These are phyloP conservation scores for Synanthedon formicaeformis DNA, from an alignment of 2,888 invertebrate genomes.

Conservation along the genomic window DNA sequence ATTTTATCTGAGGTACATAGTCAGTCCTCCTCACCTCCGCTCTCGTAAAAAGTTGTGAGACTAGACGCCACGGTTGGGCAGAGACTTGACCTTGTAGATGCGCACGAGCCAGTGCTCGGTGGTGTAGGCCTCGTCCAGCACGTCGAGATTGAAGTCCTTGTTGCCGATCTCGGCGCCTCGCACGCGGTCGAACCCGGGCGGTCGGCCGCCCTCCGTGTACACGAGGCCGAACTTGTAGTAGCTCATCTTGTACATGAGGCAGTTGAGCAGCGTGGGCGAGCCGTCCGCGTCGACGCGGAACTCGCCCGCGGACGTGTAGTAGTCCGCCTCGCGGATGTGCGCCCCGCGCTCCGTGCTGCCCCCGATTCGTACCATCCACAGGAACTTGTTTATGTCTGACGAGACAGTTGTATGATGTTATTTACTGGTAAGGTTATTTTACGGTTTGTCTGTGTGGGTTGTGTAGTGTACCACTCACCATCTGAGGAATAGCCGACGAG, in stretches of 20 bases:
- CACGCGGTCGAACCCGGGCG: conserved; percentile 96
- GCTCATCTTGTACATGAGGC: conserved; percentile 99
- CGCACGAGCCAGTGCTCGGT: conserved; percentile 99
- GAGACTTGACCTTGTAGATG: conserved; percentile 96
- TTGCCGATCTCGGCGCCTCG: conserved; percentile 98
- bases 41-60: background rate
- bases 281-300: conserved; percentile 97
- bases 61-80: conserved; percentile 88
- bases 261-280: conserved; percentile 91
- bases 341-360: conserved; percentile 95
- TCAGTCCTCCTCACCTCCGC: no score
- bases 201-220: conserved; percentile 95
- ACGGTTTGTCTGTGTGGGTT: no score
- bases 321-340: conserved; percentile 96
- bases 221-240: conserved; percentile 98
- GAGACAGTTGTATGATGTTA: background rate
- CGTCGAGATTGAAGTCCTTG: conserved; percentile 97
- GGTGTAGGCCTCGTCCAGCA: conserved; percentile 99
- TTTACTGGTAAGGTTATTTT: no score
- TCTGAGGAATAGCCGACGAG: conserved; percentile 98
- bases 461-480: conserved; percentile 67
- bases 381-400: conserved; percentile 96
- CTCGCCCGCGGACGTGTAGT: conserved; percentile 95
- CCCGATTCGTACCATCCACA: conserved; percentile 99
- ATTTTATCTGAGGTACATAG: no score